A percentile compares a stretch with the other conserved stretches of the same genome.
Evolutionary conservation across 1,140 invertebrate species (phyloP).

Genomic region (Lerema accius): DNA sequence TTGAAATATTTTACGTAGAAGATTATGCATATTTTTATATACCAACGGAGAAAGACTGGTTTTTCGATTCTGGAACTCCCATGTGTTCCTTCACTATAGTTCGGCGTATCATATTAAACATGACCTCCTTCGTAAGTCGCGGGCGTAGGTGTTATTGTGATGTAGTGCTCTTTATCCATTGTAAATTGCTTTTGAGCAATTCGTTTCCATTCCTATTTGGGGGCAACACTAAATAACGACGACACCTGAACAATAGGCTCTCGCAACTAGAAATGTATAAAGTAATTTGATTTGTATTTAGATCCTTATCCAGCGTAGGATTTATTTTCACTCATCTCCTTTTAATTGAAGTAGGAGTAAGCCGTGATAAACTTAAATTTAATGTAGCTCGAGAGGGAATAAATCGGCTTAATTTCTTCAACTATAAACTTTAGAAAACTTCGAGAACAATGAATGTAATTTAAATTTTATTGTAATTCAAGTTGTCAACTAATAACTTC

Average conservation of each 20-base stretch:
- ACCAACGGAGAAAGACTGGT: neutral
- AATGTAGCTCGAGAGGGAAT: neutral
- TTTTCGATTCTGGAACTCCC: neutral
- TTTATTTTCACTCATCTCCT: conserved; percentile 9
- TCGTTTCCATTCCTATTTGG: conserved; percentile 38
- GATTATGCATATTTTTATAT: neutral
- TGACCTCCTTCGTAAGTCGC: conserved; percentile 38
- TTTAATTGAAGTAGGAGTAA: neutral
- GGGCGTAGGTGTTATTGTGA: conserved; percentile 52
- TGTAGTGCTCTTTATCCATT: conserved; percentile 44
- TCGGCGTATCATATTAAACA: conserved; percentile 37
- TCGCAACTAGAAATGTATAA: conserved; percentile 3
- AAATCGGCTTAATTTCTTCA: too few species aligned
- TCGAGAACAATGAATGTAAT: too few species aligned
- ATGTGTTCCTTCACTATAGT: conserved; percentile 19
- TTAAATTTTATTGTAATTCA: too few species aligned
- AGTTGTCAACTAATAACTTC: too few species aligned
- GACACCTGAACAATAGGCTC: conserved; percentile 31
- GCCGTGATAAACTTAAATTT: neutral
- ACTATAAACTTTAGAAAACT: too few species aligned
- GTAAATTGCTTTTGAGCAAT: conserved; percentile 52
- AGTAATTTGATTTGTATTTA: conserved; percentile 18
- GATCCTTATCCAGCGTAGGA: conserved; percentile 6
- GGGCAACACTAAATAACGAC: conserved; percentile 33
- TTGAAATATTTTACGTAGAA: neutral